phyloP scores from a whole-genome alignment of 92 coral and sea anemone species.

The Zoanthus gigantus region DNA sequence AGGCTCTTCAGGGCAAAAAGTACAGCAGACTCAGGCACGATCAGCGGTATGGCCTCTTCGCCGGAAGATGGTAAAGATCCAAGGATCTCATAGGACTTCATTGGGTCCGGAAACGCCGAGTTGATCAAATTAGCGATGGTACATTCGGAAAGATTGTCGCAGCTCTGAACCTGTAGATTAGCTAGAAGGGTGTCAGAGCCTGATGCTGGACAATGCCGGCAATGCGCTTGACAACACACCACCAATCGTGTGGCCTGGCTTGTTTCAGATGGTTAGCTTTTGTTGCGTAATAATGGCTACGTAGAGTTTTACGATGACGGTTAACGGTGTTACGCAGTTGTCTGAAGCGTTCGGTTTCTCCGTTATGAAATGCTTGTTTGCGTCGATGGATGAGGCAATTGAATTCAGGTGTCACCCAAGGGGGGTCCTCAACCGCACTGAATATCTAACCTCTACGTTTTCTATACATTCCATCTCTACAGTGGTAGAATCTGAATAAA shows the following conservation, averaged over 20 bases:
- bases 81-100: slow-evolving; percentile 24
- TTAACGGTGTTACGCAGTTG: slow-evolving; percentile 51
- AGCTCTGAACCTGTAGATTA: slow-evolving; percentile 7
- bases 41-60: slow-evolving; percentile 8
- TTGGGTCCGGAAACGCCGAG: slow-evolving; percentile 35
- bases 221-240: slow-evolving; percentile 48
- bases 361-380: slow-evolving; percentile 36
- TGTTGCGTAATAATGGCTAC: slow-evolving; percentile 25
- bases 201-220: slow-evolving; percentile 53
- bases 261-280: slow-evolving; percentile 48
- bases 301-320: slow-evolving; percentile 48
- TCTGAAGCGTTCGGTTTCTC: slow-evolving; percentile 11
- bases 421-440: neutral
- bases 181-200: slow-evolving; percentile 44
- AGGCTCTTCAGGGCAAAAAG: slow-evolving; percentile 21
- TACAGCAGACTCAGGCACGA: slow-evolving; percentile 15
- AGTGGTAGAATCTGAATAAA: no score
- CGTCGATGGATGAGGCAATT: slow-evolving; percentile 51
- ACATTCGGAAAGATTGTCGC: slow-evolving; percentile 12
- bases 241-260: slow-evolving; percentile 62
- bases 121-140: slow-evolving; percentile 22
- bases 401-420: slow-evolving; percentile 15
- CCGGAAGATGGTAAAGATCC: slow-evolving; percentile 7
- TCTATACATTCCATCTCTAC: no score
- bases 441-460: no score